Conservation (phyloP, 1,140 invertebrate species). For the Aphidius gifuensis region DNA sequence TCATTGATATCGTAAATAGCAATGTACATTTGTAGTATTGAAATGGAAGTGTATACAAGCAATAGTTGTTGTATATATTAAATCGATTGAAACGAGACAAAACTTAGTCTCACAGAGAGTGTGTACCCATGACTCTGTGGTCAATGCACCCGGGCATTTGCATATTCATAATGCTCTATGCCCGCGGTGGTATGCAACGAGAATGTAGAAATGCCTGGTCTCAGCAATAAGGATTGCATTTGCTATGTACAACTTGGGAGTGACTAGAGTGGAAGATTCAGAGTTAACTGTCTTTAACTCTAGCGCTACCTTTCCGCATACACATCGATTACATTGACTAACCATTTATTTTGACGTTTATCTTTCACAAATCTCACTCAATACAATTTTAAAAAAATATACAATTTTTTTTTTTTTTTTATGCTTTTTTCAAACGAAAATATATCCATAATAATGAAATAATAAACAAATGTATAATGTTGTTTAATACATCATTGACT, state of each 20-base stretch:
- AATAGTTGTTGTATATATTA: too few relatives aligned
- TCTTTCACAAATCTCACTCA: slow-evolving; percentile 7
- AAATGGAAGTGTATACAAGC: too few relatives aligned
- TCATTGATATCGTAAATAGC: too few relatives aligned
- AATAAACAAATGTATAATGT: too few relatives aligned
- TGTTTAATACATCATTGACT: too few relatives aligned
- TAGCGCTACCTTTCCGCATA: background rate
- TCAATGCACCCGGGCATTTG: slow-evolving; percentile 38
- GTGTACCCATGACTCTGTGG: slow-evolving; percentile 17
- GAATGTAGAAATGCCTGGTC: slow-evolving; percentile 34
- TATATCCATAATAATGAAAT: background rate
- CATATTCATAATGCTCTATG: slow-evolving; percentile 35
- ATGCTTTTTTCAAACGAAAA: too few relatives aligned
- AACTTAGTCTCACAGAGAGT: too few relatives aligned
- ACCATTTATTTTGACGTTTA: slow-evolving; percentile 6
- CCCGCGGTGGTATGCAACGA: slow-evolving; percentile 28
- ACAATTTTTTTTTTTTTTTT: too few relatives aligned
- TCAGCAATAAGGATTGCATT: slow-evolving; percentile 22
- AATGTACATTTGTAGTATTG: too few relatives aligned
- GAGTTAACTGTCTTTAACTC: background rate
- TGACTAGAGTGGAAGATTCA: slow-evolving; percentile 2
- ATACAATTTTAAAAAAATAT: too few relatives aligned
- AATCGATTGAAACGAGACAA: too few relatives aligned
- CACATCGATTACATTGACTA: slow-evolving; percentile 10
- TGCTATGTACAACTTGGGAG: slow-evolving; percentile 21